Evolutionary conservation across 2,797 vertebrate genomes (phyloP).

Genomic region (Cynodonichthys magdalenae): DNA sequence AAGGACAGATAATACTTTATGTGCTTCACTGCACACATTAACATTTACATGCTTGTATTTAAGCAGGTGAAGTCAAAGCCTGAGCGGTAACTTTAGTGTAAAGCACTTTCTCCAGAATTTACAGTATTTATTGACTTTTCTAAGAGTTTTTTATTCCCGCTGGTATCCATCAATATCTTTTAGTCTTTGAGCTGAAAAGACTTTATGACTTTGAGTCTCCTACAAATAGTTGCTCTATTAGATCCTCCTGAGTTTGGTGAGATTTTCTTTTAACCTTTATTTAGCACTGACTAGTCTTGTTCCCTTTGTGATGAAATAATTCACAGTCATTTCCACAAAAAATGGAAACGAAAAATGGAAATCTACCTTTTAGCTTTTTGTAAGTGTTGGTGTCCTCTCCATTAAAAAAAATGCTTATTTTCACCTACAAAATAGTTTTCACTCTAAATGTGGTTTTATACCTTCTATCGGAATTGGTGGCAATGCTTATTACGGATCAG

Average conservation of each 20-base stretch:
- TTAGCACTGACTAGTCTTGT: conserved; percentile 30
- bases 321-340: conserved; percentile 19
- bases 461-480: conserved; percentile 63
- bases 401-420: neutral
- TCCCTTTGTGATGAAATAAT: conserved; percentile 28
- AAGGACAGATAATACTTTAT: conserved; percentile 1
- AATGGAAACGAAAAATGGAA: conserved; percentile 44
- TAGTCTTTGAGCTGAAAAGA: conserved; percentile 31
- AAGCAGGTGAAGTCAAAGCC: neutral
- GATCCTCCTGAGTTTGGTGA: conserved; percentile 46
- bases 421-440: conserved; percentile 51
- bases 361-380: conserved; percentile 42
- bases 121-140: conserved; percentile 7
- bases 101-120: conserved; percentile 16
- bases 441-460: conserved; percentile 65
- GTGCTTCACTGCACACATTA: conserved; percentile 6
- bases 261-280: conserved; percentile 53
- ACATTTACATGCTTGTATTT: neutral
- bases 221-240: conserved; percentile 38
- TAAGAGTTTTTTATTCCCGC: neutral
- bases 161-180: conserved; percentile 11
- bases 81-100: neutral
- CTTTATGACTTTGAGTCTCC: conserved; percentile 23
- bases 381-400: conserved; percentile 36
- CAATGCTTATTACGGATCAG: conserved; percentile 47